phyloP scores from a whole-genome alignment of 1,140 invertebrate species.

The Trypoxylus dichotomus region DNA sequence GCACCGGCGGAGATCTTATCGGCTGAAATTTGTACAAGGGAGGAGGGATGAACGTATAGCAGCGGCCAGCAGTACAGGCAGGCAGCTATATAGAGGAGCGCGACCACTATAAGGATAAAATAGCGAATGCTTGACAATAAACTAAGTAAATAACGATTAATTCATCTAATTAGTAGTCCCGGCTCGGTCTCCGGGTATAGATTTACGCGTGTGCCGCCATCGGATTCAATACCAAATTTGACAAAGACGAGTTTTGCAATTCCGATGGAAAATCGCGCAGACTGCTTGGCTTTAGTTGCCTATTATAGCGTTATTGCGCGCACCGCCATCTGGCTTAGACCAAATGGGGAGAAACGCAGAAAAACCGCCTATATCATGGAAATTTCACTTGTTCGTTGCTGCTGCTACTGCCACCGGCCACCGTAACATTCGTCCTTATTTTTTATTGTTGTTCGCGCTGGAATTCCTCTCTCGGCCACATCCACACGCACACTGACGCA shows the following conservation, averaged over 20 bases:
- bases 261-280: slow-evolving; percentile 52
- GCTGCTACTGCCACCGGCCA: slow-evolving; percentile 29
- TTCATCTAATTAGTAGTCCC: slow-evolving; percentile 52
- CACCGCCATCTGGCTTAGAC: slow-evolving; percentile 43
- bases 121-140: slow-evolving; percentile 35
- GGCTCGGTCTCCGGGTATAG: slow-evolving; percentile 41
- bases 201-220: slow-evolving; percentile 50
- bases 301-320: slow-evolving; percentile 53
- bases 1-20: slow-evolving; percentile 5
- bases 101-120: slow-evolving; percentile 26
- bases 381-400: slow-evolving; percentile 38
- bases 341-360: slow-evolving; percentile 49
- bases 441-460: slow-evolving; percentile 32
- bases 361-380: slow-evolving; percentile 50
- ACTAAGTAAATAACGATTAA: slow-evolving; percentile 51
- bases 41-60: background rate
- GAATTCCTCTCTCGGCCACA: slow-evolving; percentile 28
- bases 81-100: slow-evolving; percentile 1
- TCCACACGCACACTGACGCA: background rate
- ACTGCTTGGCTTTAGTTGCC: slow-evolving; percentile 53
- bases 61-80: background rate
- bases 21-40: slow-evolving; percentile 17
- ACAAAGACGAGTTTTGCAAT: slow-evolving; percentile 51
- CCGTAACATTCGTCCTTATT: slow-evolving; percentile 40
- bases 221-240: slow-evolving; percentile 53